phyloP scores from a whole-genome alignment of 1,140 invertebrate genomes.

The Gryon sp. region DNA sequence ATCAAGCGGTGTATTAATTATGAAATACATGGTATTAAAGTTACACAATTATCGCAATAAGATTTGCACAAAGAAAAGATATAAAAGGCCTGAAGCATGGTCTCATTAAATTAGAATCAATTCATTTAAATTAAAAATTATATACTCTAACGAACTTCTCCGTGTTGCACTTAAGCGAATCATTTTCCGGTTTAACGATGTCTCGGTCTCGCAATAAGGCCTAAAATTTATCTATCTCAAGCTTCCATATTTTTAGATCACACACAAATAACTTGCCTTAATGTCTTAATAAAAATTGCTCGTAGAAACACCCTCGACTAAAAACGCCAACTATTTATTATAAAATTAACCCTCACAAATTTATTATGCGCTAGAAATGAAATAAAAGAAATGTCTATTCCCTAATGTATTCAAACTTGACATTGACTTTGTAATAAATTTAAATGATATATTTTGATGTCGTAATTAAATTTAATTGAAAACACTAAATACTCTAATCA shows the following conservation, averaged over 20 bases:
- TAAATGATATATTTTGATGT: too few relatives aligned
- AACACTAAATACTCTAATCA: not conserved
- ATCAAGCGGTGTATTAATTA: slow-evolving; percentile 4
- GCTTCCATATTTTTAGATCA: slow-evolving; percentile 23
- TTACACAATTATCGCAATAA: slow-evolving; percentile 11
- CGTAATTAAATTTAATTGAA: not conserved
- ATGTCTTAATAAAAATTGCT: not conserved
- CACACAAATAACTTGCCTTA: slow-evolving; percentile 9
- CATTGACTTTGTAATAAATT: not conserved
- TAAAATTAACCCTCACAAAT: too few relatives aligned
- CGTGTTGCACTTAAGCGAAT: slow-evolving; percentile 24
- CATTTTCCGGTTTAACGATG: slow-evolving; percentile 35
- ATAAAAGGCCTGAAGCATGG: slow-evolving; percentile 2
- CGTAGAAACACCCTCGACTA: too few relatives aligned
- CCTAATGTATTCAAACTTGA: too few relatives aligned
- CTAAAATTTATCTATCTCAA: slow-evolving; percentile 17
- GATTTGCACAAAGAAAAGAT: slow-evolving; percentile 4
- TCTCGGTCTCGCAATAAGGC: slow-evolving; percentile 11
- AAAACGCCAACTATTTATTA: too few relatives aligned
- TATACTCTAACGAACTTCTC: slow-evolving; percentile 27
- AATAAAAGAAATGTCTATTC: not conserved
- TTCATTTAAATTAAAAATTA: slow-evolving; percentile 45
- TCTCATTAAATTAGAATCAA: slow-evolving; percentile 37
- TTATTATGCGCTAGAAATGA: not conserved
- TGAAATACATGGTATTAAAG: slow-evolving; percentile 10